Percentiles rank a stretch among this genome's conserved stretches.
Conservation (phyloP, 1,140 invertebrate genomes). For the Drosophila persimilis region DNA sequence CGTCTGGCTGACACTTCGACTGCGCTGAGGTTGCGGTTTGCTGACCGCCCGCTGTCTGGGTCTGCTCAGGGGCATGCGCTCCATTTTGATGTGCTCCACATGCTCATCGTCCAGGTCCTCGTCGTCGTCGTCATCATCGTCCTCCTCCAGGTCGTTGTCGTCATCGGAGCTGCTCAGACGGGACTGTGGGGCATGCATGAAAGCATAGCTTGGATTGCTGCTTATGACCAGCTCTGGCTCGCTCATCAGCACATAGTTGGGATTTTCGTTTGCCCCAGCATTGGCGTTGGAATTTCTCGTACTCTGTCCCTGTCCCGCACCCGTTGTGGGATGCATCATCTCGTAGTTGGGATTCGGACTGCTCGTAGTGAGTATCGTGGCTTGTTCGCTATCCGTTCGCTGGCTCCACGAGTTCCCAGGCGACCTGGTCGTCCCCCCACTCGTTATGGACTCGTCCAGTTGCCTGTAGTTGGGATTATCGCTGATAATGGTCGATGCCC, state of each 20-base stretch:
- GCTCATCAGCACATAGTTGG: constrained; percentile 64
- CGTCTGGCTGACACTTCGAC: constrained; percentile 62
- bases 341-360: constrained; percentile 75
- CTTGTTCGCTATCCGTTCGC: constrained; percentile 32
- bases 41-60: constrained; percentile 36
- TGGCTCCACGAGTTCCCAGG: constrained; percentile 15
- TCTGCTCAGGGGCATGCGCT: constrained; percentile 66
- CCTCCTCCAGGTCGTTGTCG: constrained; percentile 30
- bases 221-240: constrained; percentile 41
- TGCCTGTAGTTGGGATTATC: constrained; percentile 72
- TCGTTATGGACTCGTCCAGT: constrained; percentile 64
- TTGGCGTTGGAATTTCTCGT: constrained; percentile 3
- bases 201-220: constrained; percentile 67
- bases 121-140: constrained; percentile 56
- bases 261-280: constrained; percentile 33
- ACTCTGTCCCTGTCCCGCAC: constrained; percentile 9
- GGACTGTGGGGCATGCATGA: constrained; percentile 42
- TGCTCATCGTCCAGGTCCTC: constrained; percentile 56
- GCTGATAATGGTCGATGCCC: constrained; percentile 34
- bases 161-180: constrained; percentile 48
- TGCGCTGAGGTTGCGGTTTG: constrained; percentile 40
- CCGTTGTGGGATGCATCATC: constrained; percentile 55
- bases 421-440: constrained; percentile 14
- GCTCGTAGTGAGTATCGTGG: constrained; percentile 53
- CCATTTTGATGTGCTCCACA: constrained; percentile 74